These are phyloP conservation scores for Cyphomyrus plagiostoma DNA, from an alignment of 2,113 vertebrate species.

Conservation along the genomic window DNA sequence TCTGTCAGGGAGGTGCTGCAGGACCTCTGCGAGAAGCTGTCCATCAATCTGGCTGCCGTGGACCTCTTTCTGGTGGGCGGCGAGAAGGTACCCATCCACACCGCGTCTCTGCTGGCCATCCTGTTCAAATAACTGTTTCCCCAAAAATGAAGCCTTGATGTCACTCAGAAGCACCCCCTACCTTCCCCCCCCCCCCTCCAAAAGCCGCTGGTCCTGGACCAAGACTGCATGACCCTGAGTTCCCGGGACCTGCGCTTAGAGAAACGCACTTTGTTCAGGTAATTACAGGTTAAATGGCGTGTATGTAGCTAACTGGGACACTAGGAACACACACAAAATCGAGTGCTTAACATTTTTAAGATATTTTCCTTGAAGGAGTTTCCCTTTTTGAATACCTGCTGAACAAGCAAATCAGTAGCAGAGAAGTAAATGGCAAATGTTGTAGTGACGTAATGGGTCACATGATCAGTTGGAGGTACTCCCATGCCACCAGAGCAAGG, in stretches of 20 bases:
- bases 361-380: not conserved
- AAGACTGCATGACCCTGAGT: conserved; percentile 89
- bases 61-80: conserved; percentile 92
- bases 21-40: conserved; percentile 84
- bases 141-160: not conserved
- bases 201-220: conserved; percentile 89
- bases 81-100: conserved; percentile 74
- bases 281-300: conserved; percentile 25
- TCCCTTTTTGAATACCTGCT: not conserved
- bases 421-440: not conserved
- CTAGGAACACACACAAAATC: not conserved
- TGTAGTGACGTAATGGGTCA: not conserved
- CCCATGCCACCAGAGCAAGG: not conserved
- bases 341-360: not conserved
- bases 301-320: not conserved
- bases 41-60: conserved; percentile 85
- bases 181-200: not conserved
- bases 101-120: not conserved
- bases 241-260: conserved; percentile 89
- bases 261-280: conserved; percentile 95
- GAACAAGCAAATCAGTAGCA: not conserved
- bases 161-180: not conserved
- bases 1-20: conserved; percentile 85
- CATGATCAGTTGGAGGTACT: not conserved
- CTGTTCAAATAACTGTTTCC: not conserved